These are phyloP conservation scores for Dendrolimus kikuchii DNA, from an alignment of 1,140 invertebrate genomes.

Conservation along the genomic window DNA sequence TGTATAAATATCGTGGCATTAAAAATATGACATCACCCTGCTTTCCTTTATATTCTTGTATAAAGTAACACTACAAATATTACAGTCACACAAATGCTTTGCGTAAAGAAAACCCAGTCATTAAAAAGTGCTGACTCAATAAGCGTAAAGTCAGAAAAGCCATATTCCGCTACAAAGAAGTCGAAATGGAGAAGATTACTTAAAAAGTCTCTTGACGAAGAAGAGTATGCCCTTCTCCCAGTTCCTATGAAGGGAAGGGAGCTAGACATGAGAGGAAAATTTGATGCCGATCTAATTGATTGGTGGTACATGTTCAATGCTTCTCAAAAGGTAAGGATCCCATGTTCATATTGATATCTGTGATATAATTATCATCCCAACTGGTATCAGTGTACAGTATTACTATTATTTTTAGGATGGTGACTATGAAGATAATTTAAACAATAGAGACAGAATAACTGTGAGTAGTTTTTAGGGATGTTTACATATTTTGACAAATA, in stretches of 20 bases:
- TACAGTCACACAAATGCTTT: slow-evolving; percentile 26
- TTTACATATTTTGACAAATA: no score
- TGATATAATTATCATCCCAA: no score
- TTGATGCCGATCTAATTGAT: slow-evolving; percentile 72
- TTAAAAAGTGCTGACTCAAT: no score
- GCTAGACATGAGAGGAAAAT: slow-evolving; percentile 17
- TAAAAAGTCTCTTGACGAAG: slow-evolving; percentile 29
- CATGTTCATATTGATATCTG: no score
- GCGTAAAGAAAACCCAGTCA: slow-evolving; percentile 12
- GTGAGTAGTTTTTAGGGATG: slow-evolving; percentile 23
- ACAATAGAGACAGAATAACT: slow-evolving; percentile 17
- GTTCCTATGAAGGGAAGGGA: slow-evolving; percentile 19
- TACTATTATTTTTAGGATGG: slow-evolving; percentile 18
- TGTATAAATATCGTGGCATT: no score
- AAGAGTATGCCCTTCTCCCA: slow-evolving; percentile 39
- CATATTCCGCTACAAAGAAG: slow-evolving; percentile 8
- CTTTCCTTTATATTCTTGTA: no score
- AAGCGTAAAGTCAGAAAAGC: background rate
- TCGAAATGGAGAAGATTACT: slow-evolving; percentile 29
- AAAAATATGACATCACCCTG: no score
- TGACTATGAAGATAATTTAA: slow-evolving; percentile 11
- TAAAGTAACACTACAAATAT: no score
- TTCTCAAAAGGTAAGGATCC: slow-evolving; percentile 68
- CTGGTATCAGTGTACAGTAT: no score
- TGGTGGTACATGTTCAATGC: slow-evolving; percentile 89